phyloP scores from a whole-genome alignment of 2,113 vertebrate genomes.

The Peromyscus maniculatus region DNA sequence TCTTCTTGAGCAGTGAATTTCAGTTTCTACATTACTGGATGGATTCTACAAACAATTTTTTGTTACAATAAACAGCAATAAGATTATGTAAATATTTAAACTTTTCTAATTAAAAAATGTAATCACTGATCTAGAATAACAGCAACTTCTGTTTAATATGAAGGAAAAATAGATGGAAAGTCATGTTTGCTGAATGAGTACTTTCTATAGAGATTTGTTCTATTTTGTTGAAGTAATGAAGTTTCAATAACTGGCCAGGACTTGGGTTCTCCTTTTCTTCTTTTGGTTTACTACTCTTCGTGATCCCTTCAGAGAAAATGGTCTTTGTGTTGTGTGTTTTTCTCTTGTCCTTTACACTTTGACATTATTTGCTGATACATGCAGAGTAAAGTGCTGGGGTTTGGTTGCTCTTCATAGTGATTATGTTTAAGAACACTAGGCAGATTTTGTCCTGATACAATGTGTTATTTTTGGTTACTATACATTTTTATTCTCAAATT shows the following conservation, averaged over 20 bases:
- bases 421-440: conserved; percentile 75
- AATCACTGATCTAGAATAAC: conserved; percentile 78
- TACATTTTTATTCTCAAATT: conserved; percentile 62
- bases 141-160: conserved; percentile 68
- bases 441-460: conserved; percentile 71
- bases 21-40: conserved; percentile 70
- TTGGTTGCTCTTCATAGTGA: conserved; percentile 60
- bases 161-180: conserved; percentile 66
- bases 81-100: conserved; percentile 85
- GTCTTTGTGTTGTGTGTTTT: conserved; percentile 30
- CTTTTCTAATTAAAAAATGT: conserved; percentile 76
- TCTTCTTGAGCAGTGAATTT: conserved; percentile 74
- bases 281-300: background rate
- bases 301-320: background rate
- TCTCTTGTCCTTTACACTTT: conserved; percentile 18
- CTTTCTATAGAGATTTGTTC: conserved; percentile 73
- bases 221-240: conserved; percentile 72
- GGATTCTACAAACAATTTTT: conserved; percentile 72
- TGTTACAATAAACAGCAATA: conserved; percentile 88
- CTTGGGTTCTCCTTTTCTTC: conserved; percentile 22
- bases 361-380: conserved; percentile 51
- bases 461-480: conserved; percentile 51
- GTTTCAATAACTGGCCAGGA: conserved; percentile 77
- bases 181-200: conserved; percentile 61
- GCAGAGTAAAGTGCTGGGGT: conserved; percentile 59